These are phyloP conservation scores for Adineta ricciae DNA, from an alignment of 2,888 invertebrate genomes.

Conservation along the genomic window DNA sequence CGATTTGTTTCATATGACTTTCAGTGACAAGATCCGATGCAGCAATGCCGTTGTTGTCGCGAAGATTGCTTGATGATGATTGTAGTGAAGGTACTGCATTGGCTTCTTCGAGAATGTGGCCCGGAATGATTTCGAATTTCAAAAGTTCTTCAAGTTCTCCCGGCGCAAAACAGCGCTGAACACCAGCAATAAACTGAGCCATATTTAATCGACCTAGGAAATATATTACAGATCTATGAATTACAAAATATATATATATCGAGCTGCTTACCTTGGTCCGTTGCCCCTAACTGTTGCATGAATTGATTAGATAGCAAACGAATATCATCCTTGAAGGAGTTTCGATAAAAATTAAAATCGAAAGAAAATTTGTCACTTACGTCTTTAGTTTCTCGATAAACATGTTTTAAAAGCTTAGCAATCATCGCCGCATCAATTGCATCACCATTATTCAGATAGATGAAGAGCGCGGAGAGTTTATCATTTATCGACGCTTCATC, in stretches of 20 bases:
- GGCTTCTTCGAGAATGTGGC: conserved; percentile 9
- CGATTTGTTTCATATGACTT: conserved; percentile 13
- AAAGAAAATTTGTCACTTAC: neutral
- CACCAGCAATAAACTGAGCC: conserved; percentile 19
- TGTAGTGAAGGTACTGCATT: conserved; percentile 17
- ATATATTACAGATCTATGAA: neutral
- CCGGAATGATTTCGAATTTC: conserved; percentile 29
- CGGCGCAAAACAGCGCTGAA: neutral
- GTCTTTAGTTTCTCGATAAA: conserved; percentile 22
- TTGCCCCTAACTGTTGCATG: conserved; percentile 20
- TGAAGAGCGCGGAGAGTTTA: conserved; percentile 20
- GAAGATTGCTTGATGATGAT: conserved; percentile 23
- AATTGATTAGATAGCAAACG: neutral
- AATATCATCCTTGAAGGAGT: conserved; percentile 23
- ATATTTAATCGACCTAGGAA: conserved; percentile 5
- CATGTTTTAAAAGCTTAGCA: conserved; percentile 25
- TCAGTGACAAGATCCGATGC: conserved; percentile 19
- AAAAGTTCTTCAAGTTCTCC: conserved; percentile 20
- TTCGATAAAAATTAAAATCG: neutral
- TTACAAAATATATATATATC: neutral
- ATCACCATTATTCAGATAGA: conserved; percentile 32
- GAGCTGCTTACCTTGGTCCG: neutral
- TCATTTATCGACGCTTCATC: neutral
- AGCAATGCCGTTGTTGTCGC: neutral
- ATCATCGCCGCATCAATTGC: conserved; percentile 1